These are phyloP conservation scores for Thyatira batis DNA, from an alignment of 2,888 invertebrate species.

Conservation along the genomic window DNA sequence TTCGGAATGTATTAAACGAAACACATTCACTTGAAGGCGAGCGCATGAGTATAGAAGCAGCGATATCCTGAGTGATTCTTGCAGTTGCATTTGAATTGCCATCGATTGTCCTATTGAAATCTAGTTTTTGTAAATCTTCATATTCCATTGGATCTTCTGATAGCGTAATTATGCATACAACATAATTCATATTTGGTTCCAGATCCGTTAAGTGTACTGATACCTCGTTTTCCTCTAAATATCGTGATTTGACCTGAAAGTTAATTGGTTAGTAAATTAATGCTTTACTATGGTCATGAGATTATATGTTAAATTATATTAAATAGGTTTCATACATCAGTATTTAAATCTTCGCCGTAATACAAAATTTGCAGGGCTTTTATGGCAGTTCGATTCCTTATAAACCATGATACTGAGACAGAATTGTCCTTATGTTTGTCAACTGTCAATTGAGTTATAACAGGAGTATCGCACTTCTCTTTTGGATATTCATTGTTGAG, in stretches of 20 bases:
- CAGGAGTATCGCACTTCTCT: slow-evolving; percentile 84
- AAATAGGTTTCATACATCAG: slow-evolving; percentile 44
- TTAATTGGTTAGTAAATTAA: slow-evolving; percentile 9
- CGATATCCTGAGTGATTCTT: slow-evolving; percentile 61
- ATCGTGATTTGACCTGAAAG: slow-evolving; percentile 69
- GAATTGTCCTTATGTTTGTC: slow-evolving; percentile 94
- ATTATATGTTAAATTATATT: slow-evolving; percentile 7
- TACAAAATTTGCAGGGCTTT: slow-evolving; percentile 92
- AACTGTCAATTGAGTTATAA: slow-evolving; percentile 91
- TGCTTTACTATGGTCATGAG: neutral
- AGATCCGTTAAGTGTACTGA: slow-evolving; percentile 63
- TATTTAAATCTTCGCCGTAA: slow-evolving; percentile 78
- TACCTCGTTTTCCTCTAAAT: slow-evolving; percentile 63
- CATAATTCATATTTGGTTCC: slow-evolving; percentile 61
- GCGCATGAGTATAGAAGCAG: slow-evolving; percentile 61
- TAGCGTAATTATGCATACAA: slow-evolving; percentile 65
- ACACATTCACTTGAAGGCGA: slow-evolving; percentile 75
- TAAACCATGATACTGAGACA: slow-evolving; percentile 94
- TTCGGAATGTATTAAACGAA: slow-evolving; percentile 69
- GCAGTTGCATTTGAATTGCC: slow-evolving; percentile 50
- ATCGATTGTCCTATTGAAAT: slow-evolving; percentile 47
- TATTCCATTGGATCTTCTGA: slow-evolving; percentile 59
- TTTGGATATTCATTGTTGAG: slow-evolving; percentile 69
- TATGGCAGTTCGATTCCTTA: slow-evolving; percentile 91
- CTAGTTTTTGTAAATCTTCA: slow-evolving; percentile 41